Evolutionary conservation across 2,888 invertebrate species (phyloP).

Genomic region (Magallana nippona): DNA sequence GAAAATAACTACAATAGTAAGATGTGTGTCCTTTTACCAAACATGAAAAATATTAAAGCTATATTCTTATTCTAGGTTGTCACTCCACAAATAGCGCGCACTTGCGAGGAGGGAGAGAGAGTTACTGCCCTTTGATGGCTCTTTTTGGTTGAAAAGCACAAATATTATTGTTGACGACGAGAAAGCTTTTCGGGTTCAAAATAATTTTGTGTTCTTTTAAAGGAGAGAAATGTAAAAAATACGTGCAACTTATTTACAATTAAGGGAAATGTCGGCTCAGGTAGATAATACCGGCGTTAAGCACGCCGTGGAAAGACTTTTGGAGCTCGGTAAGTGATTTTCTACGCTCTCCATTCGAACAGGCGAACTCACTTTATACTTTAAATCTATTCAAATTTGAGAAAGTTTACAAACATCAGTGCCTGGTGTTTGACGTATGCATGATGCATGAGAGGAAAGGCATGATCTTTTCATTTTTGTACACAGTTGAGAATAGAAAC

Average conservation of each 20-base stretch:
- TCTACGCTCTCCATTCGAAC: neutral
- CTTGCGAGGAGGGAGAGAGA: neutral
- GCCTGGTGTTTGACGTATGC: too few relatives aligned
- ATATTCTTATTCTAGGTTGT: too few relatives aligned
- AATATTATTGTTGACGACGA: constrained; percentile 48
- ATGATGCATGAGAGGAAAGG: too few relatives aligned
- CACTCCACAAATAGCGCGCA: neutral
- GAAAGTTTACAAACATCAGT: too few relatives aligned
- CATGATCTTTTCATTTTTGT: too few relatives aligned
- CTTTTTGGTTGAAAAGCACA: constrained; percentile 32
- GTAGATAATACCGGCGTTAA: constrained; percentile 67
- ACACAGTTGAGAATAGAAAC: too few relatives aligned
- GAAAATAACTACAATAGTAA: too few relatives aligned
- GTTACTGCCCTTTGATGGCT: constrained; percentile 42
- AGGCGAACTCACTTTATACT: too few relatives aligned
- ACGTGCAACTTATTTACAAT: too few relatives aligned
- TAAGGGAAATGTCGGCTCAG: constrained; percentile 56
- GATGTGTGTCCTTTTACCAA: too few relatives aligned
- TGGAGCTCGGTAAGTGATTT: constrained; percentile 66
- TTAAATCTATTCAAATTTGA: too few relatives aligned
- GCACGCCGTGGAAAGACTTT: constrained; percentile 67
- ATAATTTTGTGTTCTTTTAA: neutral
- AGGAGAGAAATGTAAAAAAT: neutral
- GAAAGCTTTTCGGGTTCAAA: constrained; percentile 33
- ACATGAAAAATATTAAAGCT: too few relatives aligned